Base-by-base conservation (phyloP, 1,140 invertebrate genomes). In the Drosophila quadrilineata region DNA sequence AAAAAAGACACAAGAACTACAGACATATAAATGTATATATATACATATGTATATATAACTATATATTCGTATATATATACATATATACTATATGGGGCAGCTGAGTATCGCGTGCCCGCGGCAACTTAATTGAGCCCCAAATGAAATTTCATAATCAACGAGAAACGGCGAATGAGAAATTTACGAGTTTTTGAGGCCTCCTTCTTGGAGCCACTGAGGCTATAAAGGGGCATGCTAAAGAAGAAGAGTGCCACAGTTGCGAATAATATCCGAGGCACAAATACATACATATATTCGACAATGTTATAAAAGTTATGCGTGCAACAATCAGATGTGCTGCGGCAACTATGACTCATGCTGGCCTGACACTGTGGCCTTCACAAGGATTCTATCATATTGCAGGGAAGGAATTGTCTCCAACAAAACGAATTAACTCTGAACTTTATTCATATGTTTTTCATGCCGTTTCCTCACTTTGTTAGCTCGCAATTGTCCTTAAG, bases 141-240 rank as follows among this genome's bases (percentile, higher is more conserved):
- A 76, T 70, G 60, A 73, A 84, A 73, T 84, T 82, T 76, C 73
- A 84, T 82, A 82, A 82, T 73, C 72, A 73, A 72, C 50, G 22
- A 24, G 35, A 50, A 52, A 26, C 26, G 63, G n/a, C n/a, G 57
- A 80, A 82, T 75, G 53, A 22, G 16, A 72, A 82, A 50, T 82
- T 82, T 82, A 75, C 40, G 71, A 76, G 45, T 41, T 24, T 49
- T 54, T 52, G 49, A n/a, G n/a, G 43, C 35, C 74, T 58, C 31
- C 52, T 49, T 40, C 69, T 58, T 59, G 53, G 54, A 62, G 58
- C 52, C 75, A 29, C 21, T 49, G 16, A 4, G 26, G 10, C 58
- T 12, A 71, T 74, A 71, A 74, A 70, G 38, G 1, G 38, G n/a
- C n/a, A n/a, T n/a, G n/a, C n/a, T n/a, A 28, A 54, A 19, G 28